Evolutionary conservation across 2,888 invertebrate genomes (phyloP).

Genomic region (Seira ritae): DNA sequence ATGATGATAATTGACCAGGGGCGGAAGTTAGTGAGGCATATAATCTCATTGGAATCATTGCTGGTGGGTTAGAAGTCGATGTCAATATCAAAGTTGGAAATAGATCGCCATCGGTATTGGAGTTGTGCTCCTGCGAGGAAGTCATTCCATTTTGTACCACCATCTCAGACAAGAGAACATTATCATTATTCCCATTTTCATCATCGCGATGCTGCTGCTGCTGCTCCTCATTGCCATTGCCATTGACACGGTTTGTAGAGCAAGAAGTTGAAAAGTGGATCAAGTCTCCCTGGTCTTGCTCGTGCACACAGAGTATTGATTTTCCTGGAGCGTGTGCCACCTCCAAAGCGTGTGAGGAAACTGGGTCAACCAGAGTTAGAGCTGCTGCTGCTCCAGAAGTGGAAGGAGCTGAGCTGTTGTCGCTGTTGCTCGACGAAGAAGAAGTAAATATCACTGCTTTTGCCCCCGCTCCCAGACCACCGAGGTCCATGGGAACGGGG

Average conservation of each 20-base stretch:
- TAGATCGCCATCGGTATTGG: conserved; percentile 50
- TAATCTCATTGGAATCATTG: conserved; percentile 56
- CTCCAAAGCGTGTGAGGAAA: conserved; percentile 54
- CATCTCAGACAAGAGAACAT: conserved; percentile 4
- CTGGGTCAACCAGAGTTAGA: conserved; percentile 64
- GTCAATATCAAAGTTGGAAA: conserved; percentile 55
- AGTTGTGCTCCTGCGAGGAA: background rate
- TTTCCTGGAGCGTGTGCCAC: conserved; percentile 64
- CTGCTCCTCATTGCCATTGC: conserved; percentile 45
- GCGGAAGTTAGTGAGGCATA: conserved; percentile 46
- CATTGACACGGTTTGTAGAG: conserved; percentile 55
- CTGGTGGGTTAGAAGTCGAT: conserved; percentile 14
- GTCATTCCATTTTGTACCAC: conserved; percentile 19
- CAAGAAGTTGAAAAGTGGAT: conserved; percentile 56
- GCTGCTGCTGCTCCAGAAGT: conserved; percentile 26
- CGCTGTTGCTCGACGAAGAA: background rate
- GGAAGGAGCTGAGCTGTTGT: background rate
- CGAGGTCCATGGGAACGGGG: conserved; percentile 4
- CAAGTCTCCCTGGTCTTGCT: conserved; percentile 59
- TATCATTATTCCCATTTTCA: conserved; percentile 1
- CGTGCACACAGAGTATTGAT: conserved; percentile 64
- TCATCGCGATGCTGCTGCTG: conserved; percentile 8
- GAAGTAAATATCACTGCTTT: conserved; percentile 45
- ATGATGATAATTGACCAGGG: no score
- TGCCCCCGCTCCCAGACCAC: background rate